Conservation (phyloP, 2,888 invertebrate genomes). For the Agrochola circellaris region DNA sequence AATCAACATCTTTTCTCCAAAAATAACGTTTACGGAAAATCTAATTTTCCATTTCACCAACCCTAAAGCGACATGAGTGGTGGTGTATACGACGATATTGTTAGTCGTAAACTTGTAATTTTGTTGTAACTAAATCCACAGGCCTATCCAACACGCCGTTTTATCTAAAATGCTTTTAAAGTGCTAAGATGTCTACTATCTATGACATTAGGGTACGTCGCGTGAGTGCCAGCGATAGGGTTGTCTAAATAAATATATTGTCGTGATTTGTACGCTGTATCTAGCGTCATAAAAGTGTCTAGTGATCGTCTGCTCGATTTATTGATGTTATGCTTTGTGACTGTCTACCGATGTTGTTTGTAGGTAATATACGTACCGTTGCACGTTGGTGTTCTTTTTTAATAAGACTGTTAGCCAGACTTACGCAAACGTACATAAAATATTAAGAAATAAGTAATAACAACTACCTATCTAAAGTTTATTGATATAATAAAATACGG, state of each 20-base stretch:
- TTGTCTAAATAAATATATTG: conserved; percentile 81
- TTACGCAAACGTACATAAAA: conserved; percentile 24
- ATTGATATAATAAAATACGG: conserved; percentile 39
- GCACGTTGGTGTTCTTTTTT: not conserved
- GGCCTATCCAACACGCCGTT: conserved; percentile 79
- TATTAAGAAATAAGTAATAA: conserved; percentile 18
- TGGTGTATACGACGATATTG: conserved; percentile 81
- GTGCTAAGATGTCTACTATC: conserved; percentile 80
- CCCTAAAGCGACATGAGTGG: conserved; percentile 74
- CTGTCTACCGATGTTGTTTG: conserved; percentile 55
- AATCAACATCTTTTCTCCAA: not conserved
- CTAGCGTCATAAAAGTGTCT: conserved; percentile 84
- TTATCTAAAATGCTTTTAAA: conserved; percentile 88
- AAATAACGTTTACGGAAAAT: not conserved
- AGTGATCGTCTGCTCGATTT: conserved; percentile 79
- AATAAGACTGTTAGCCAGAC: not conserved
- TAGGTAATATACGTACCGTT: conserved; percentile 7
- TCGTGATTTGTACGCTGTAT: conserved; percentile 82
- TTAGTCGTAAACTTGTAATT: conserved; percentile 87
- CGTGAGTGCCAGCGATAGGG: conserved; percentile 67
- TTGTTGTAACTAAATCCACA: conserved; percentile 86
- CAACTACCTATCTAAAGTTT: conserved; percentile 18
- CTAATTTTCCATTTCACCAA: conserved; percentile 36
- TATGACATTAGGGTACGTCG: conserved; percentile 69
- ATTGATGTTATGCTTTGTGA: conserved; percentile 76